Evolutionary conservation across 1,140 invertebrate genomes (phyloP).

Genomic region (Hycleus phaleratus): DNA sequence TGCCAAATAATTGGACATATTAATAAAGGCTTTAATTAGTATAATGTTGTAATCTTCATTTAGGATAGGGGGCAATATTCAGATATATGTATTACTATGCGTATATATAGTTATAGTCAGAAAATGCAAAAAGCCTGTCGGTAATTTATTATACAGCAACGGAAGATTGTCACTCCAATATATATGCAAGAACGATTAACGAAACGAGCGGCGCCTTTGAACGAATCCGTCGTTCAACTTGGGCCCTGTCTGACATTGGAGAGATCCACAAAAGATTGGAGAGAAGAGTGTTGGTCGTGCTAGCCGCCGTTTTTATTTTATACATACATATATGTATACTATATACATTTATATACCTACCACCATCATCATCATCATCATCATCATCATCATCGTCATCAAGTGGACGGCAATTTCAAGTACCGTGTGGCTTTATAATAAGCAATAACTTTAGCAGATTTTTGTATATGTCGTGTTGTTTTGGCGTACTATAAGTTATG

Average conservation of each 20-base stretch:
- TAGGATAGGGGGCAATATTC: too few species aligned
- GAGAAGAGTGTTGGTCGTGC: neutral
- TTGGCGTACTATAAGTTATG: conserved; percentile 40
- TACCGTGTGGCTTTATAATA: conserved; percentile 29
- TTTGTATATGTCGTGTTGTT: conserved; percentile 39
- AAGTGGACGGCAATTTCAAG: conserved; percentile 8
- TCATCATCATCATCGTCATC: too few species aligned
- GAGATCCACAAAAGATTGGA: neutral
- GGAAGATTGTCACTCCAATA: conserved; percentile 14
- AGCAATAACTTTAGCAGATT: conserved; percentile 40
- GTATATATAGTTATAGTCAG: too few species aligned
- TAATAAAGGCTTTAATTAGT: too few species aligned
- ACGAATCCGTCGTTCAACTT: conserved; percentile 6
- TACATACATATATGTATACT: neutral
- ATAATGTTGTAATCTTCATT: too few species aligned
- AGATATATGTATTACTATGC: too few species aligned
- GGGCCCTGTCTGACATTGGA: too few species aligned
- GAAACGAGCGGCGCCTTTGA: conserved; percentile 13
- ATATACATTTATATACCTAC: neutral
- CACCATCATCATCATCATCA: too few species aligned
- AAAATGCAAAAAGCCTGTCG: conserved; percentile 7
- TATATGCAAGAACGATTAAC: conserved; percentile 16
- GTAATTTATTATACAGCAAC: conserved; percentile 10
- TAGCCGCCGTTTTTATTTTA: neutral
- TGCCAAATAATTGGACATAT: too few species aligned